These are phyloP conservation scores for Notiomystis cincta DNA, from an alignment of 2,113 vertebrate genomes.

Conservation along the genomic window DNA sequence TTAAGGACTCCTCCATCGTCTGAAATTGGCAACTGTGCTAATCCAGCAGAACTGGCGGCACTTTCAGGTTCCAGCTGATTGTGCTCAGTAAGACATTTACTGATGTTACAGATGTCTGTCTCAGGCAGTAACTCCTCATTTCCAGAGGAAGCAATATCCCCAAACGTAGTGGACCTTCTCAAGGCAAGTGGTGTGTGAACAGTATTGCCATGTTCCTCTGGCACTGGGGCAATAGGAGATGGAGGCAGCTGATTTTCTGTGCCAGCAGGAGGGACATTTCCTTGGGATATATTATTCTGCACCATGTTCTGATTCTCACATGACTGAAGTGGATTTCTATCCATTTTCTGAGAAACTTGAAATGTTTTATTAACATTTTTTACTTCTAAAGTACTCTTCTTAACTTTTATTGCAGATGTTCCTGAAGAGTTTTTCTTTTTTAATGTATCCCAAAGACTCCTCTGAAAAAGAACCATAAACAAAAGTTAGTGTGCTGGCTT, in stretches of 20 bases:
- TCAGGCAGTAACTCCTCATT: conserved; percentile 16
- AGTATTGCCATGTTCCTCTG: conserved; percentile 1
- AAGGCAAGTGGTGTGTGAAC: conserved; percentile 32
- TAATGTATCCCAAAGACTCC: conserved; percentile 84
- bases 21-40: conserved; percentile 5
- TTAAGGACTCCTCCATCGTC: conserved; percentile 52
- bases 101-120: not conserved
- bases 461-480: conserved; percentile 72
- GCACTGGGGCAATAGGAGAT: conserved; percentile 36
- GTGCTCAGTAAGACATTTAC: not conserved
- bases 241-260: conserved; percentile 59
- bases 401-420: conserved; percentile 28
- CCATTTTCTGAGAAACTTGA: conserved; percentile 69
- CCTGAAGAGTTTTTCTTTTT: conserved; percentile 76
- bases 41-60: not conserved
- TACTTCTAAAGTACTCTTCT: conserved; percentile 44
- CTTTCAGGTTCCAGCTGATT: not conserved
- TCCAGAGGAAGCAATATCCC: conserved; percentile 30
- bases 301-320: conserved; percentile 71
- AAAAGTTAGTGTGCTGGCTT: not conserved
- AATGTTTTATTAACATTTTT: conserved; percentile 82
- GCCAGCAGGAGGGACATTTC: not conserved
- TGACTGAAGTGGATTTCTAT: conserved; percentile 79
- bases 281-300: not conserved
- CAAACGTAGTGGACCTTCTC: conserved; percentile 46